Percentiles rank a stretch among this genome's conserved stretches.
phyloP scores from a whole-genome alignment of 1,140 invertebrate species.

The Coptotermes formosanus region DNA sequence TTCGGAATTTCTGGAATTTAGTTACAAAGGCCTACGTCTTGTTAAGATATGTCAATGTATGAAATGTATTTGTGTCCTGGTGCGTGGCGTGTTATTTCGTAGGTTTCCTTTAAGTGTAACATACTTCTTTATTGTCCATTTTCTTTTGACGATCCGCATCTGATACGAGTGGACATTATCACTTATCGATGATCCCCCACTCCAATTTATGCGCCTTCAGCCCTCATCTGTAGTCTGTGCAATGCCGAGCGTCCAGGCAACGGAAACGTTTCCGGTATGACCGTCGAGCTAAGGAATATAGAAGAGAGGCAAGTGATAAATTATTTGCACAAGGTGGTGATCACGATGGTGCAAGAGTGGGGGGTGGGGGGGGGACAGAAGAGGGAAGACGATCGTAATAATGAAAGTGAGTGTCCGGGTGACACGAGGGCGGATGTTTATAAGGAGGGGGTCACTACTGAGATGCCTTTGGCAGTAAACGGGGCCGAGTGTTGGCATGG shows the following conservation, averaged over 20 bases:
- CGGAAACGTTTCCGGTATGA: neutral
- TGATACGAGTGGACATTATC: too few species aligned
- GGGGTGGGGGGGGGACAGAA: neutral
- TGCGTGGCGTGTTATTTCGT: too few species aligned
- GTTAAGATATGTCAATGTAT: neutral
- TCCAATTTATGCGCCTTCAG: neutral
- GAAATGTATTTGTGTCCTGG: too few species aligned
- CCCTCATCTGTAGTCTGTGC: neutral
- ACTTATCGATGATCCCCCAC: too few species aligned
- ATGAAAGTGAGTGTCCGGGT: neutral
- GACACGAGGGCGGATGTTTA: neutral
- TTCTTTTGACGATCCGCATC: too few species aligned
- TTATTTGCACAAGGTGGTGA: constrained; percentile 14
- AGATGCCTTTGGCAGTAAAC: neutral
- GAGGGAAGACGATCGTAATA: neutral
- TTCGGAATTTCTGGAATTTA: neutral
- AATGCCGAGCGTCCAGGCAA: neutral
- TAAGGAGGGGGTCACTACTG: neutral
- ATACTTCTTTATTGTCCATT: too few species aligned
- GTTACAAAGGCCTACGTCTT: neutral
- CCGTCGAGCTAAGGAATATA: neutral
- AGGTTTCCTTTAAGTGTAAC: too few species aligned
- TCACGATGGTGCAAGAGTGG: neutral
- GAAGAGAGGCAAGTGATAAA: constrained; percentile 13
- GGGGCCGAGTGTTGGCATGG: neutral